Evolutionary conservation across 35 echinoderm and acorn worm species (phyloP).

Genomic region (Lytechinus pictus): DNA sequence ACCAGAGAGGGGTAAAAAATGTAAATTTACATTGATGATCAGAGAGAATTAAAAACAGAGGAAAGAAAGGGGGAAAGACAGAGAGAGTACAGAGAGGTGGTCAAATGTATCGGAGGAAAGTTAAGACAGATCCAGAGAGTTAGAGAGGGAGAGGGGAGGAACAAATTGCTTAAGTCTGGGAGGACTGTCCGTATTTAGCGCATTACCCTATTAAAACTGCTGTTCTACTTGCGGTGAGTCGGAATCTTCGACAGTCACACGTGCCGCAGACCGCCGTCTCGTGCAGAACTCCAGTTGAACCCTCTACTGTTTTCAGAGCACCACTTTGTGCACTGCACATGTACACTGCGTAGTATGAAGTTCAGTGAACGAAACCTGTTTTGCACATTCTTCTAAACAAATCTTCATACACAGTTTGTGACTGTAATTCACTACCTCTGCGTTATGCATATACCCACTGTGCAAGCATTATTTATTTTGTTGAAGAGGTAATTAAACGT

Average conservation of each 20-base stretch:
- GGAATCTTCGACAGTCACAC: background rate
- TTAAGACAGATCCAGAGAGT: background rate
- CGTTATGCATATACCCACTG: too few species aligned
- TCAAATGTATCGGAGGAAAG: too few species aligned
- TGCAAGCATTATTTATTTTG: background rate
- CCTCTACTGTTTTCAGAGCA: background rate
- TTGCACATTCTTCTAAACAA: background rate
- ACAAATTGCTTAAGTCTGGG: background rate
- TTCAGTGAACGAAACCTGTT: background rate
- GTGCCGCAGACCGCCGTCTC: background rate
- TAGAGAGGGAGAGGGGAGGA: background rate
- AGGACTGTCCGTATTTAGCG: background rate
- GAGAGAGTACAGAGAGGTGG: too few species aligned
- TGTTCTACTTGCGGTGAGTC: conserved; percentile 1
- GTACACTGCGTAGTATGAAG: background rate
- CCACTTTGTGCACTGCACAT: background rate
- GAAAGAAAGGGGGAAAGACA: too few species aligned
- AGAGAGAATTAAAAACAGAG: too few species aligned
- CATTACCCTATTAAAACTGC: conserved; percentile 18
- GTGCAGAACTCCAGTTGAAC: background rate
- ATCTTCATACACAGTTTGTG: background rate
- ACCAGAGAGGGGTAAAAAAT: too few species aligned
- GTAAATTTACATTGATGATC: too few species aligned
- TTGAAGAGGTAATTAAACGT: too few species aligned
- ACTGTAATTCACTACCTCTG: too few species aligned